Percentiles rank a stretch among this genome's conserved stretches.
Evolutionary conservation across 2,113 vertebrate genomes (phyloP).

Genomic region (Rhinoptilus africanus): DNA sequence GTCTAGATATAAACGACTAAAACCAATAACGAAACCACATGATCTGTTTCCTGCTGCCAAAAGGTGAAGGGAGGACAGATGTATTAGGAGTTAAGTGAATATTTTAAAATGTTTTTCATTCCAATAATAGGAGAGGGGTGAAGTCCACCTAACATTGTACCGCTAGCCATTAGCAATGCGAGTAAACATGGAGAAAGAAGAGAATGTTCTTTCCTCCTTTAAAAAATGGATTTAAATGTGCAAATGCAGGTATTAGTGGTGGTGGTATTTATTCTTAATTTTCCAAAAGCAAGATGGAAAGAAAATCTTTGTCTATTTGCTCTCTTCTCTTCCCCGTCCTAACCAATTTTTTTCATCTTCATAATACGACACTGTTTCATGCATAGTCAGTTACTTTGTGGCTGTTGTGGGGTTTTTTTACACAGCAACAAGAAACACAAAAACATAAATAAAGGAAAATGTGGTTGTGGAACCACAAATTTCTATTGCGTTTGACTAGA

Average conservation of each 20-base stretch:
- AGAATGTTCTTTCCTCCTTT: not conserved
- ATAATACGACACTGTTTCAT: not conserved
- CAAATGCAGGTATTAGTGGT: not conserved
- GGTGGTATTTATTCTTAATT: not conserved
- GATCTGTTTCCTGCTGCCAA: not conserved
- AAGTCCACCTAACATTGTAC: not conserved
- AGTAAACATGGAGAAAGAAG: not conserved
- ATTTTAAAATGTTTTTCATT: not conserved
- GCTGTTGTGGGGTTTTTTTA: not conserved
- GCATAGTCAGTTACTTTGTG: not conserved
- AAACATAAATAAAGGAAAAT: constrained; percentile 21
- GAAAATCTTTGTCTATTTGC: not conserved
- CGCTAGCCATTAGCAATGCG: not conserved
- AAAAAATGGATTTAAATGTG: not conserved
- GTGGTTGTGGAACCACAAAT: not conserved
- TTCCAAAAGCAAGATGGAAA: not conserved
- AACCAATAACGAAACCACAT: not conserved
- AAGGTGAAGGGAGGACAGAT: not conserved
- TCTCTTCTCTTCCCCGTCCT: not conserved
- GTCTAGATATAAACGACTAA: not conserved
- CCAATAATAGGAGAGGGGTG: not conserved
- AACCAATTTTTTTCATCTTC: no score
- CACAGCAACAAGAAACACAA: not conserved
- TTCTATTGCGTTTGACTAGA: not conserved
- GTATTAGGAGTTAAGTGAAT: not conserved